phyloP scores from a whole-genome alignment of 2,888 invertebrate genomes.

The Cylindroiulus punctatus region DNA sequence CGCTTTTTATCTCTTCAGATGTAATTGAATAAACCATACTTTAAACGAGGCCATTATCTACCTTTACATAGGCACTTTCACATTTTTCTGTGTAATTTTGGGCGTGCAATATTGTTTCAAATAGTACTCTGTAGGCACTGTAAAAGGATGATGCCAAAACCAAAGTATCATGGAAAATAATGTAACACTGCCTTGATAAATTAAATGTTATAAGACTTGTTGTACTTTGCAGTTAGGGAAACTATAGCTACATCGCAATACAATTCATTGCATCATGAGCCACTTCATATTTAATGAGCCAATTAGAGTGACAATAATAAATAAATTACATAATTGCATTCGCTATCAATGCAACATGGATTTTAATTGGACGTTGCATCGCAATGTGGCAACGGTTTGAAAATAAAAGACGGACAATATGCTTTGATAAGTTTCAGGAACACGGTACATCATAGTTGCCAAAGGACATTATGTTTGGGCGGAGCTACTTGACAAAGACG shows the following conservation, averaged over 20 bases:
- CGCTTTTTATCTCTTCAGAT: constrained; percentile 1
- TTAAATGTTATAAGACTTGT: background rate
- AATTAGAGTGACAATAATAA: background rate
- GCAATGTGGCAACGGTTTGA: background rate
- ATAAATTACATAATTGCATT: background rate
- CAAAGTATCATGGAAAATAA: background rate
- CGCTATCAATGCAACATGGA: background rate
- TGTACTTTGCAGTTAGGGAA: background rate
- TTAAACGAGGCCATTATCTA: background rate
- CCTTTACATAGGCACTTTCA: background rate
- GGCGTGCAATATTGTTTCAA: constrained; percentile 11
- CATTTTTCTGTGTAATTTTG: background rate
- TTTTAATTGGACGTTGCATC: background rate
- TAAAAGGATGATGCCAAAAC: background rate
- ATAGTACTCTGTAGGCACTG: background rate
- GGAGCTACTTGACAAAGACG: background rate
- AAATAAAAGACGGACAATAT: background rate
- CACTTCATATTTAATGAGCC: constrained; percentile 25
- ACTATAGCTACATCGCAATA: background rate
- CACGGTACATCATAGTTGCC: background rate
- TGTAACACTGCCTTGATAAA: background rate
- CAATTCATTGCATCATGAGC: background rate
- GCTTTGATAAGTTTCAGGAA: constrained; percentile 10
- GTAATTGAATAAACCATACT: constrained; percentile 15
- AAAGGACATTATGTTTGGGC: background rate